Evolutionary conservation across 1,140 invertebrate genomes (phyloP), one percentile per base, ranked within the genome.

Genomic region (Orchestia grillus): DNA sequence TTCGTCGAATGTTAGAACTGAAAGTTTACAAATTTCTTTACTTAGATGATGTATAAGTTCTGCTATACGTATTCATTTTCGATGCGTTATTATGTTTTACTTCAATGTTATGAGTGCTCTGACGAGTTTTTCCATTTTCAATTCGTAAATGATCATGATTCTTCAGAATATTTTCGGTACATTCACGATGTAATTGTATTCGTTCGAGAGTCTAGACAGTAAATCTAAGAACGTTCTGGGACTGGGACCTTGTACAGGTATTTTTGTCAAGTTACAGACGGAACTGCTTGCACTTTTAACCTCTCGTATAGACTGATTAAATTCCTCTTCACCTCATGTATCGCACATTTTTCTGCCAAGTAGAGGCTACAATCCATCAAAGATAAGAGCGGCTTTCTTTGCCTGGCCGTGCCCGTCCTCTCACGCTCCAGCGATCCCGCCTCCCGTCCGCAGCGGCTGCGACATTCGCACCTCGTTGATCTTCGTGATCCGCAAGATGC

Each of bases 301-400:
- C 92, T 94, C 44, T 44, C 92, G 8, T 47, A 45, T 42, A 47
- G 40, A 28, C 92, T 45, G 92, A 94, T 94, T 94, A 94, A 94
- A 94, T 94, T 94, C 92, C 44, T 94, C 47, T 94, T 94, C 92
- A 47, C 92, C 44, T 94, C 44, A n/a, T 47, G 92, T n/a, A 47
- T 44, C 40, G 44, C 41, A 28, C 44, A 47, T 44, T 94, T 94
- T 94, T 44, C 62, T 44, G 92, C 0, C 36, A 36, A 40, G 92
- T 94, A n/a, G 92, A 44, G 44, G 40, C 19, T 94, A 44, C 92
- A 94, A 47, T 94, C 44, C 92, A 94, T 94, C 92, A 94, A 94
- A 47, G 92, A 94, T 94, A 94, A 94, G 92, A 45, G 43, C 92
- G 43, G 92, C 92, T 94, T 94, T 94, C 44, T 94, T n/a, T 94